Base-by-base conservation (phyloP, 2,113 vertebrate species). In the Pelvicachromis taeniatus region DNA sequence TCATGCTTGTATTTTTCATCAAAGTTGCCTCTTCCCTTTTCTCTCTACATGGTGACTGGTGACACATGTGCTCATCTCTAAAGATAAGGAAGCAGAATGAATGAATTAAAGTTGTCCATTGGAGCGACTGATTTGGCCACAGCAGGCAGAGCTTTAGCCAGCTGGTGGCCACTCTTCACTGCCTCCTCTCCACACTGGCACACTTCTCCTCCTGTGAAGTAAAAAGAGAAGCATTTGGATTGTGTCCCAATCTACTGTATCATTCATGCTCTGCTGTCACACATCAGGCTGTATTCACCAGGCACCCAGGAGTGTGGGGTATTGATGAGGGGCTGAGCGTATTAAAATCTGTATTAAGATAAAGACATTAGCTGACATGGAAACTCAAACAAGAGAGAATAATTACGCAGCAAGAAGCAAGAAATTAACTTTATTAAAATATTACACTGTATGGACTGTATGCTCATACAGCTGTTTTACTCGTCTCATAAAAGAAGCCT, bases 101-200 rank as follows among this genome's bases (percentile, higher is more conserved):
- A 88, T 85, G 31, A 84, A 86, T 87, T 81, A 83, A 81, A 84
- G 87, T 70, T 79, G 80, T 85, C 80, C 87, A 82, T 63, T 77
- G 85, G 81, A 87, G 81, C 68, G 29, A 56, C 63, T 88, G 87
- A 91, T 87, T 65, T 79, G 87, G 63, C 89, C 85, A 77, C 81
- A 89, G 91, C 87, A 86, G 86, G 89, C 85, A 75, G 56, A 91
- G 70, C 29, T 48, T 54, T 42, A 85, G 80, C 92, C 92, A 93
- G 91, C 88, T 93, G 89, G 92, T 91, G 54, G 87, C 81, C 88
- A 89, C 87, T 91, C 84, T 90, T 87, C 87, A 73, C 87, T 92
- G 89, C 86, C 80, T 90, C 79, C 81, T 77, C 84, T 88, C 80
- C 81, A 73, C 84, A 81, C 68, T 82, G 50, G 50, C 73, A 61